Evolutionary conservation across 1,140 invertebrate genomes (phyloP), one percentile per base, ranked within the genome.

Genomic region (Drosophila punjabiensis): DNA sequence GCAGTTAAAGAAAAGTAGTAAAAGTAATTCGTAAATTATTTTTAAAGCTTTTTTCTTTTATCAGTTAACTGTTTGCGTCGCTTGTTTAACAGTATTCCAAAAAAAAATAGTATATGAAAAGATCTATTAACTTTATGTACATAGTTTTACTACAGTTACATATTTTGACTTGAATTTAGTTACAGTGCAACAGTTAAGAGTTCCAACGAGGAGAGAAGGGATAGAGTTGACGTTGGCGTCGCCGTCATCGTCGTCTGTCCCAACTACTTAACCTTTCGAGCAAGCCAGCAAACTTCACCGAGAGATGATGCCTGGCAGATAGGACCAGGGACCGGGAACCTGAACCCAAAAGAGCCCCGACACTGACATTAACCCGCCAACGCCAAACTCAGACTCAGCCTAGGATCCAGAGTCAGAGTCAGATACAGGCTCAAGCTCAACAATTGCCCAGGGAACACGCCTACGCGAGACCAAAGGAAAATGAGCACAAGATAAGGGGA

Each of bases 221-320:
- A 20, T 13, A 30, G 41, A 62, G 55, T 28, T 39, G 63, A 43
- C 58, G 64, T 56, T 37, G 53, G 5, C 53, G 5, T 56, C 53
- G 33, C 37, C 50, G 10, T n/a, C 24, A 28, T 43, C 56, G 58
- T 28, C 56, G 68, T 77, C 76, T 76, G 60, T 63, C 73, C 62
- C 69, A 88, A 88, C 84, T 90, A 90, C 86, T 90, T 89, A 89
- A 89, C 85, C 86, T 89, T 85, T 87, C 66, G 68, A 76, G 69
- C 77, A 24, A 74, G 32, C 68, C 43, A 58, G 35, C 43, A 18
- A 73, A 73, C 70, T 61, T 56, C 70, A 41, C 30, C 20, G 55
- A 62, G 69, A 58, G 55, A 53, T 39, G 55, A 61, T 73, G 70
- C 43, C 53, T 47, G 55, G 24, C 68, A 62, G 70, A 74, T 74